phyloP scores from a whole-genome alignment of 2,888 invertebrate genomes.

The Scrobipalpa costella region DNA sequence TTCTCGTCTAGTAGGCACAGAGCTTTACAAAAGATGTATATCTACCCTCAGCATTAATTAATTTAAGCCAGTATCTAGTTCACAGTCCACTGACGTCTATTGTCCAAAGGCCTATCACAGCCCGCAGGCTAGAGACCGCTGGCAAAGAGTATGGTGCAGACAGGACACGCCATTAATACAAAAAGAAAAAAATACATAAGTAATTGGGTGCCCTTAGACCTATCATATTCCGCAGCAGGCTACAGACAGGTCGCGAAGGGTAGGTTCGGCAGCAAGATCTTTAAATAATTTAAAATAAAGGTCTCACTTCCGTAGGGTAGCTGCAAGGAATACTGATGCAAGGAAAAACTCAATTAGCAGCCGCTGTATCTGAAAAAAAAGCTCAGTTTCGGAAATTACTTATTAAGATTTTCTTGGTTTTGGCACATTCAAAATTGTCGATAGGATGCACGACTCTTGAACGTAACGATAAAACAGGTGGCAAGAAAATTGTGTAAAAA shows the following conservation, averaged over 20 bases:
- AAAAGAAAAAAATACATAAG: background rate
- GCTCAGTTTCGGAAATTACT: no score
- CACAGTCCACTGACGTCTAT: constrained; percentile 51
- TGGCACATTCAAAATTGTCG: no score
- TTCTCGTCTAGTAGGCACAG: background rate
- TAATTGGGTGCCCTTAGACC: constrained; percentile 44
- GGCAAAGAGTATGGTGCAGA: constrained; percentile 14
- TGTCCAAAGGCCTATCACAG: constrained; percentile 48
- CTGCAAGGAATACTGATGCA: no score
- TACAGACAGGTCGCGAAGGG: constrained; percentile 15
- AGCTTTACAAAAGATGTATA: constrained; percentile 31
- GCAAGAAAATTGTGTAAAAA: no score
- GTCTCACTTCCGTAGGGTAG: no score
- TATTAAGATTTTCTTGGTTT: no score
- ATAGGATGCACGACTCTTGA: no score
- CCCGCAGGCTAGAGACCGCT: constrained; percentile 30
- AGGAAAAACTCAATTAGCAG: no score
- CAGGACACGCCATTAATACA: background rate
- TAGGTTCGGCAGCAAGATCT: background rate
- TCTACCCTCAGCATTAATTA: constrained; percentile 49
- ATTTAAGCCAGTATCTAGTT: constrained; percentile 58
- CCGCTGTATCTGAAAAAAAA: no score
- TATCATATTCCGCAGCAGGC: constrained; percentile 40
- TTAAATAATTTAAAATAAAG: no score
- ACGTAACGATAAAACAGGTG: no score